phyloP scores from a whole-genome alignment of 2,113 vertebrate species.

The Callopanchax toddi region DNA sequence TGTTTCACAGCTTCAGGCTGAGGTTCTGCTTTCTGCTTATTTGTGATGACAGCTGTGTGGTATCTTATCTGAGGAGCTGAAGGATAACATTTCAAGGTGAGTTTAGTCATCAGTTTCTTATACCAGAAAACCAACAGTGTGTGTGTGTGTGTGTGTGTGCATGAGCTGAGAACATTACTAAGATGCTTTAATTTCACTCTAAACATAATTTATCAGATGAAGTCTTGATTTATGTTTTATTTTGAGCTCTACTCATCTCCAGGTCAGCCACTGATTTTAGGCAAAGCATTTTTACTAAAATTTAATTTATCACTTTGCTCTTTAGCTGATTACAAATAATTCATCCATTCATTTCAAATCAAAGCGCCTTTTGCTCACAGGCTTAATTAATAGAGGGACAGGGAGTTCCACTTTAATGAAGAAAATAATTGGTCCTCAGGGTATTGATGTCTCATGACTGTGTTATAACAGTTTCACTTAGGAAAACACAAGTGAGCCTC shows the following conservation, averaged over 20 bases:
- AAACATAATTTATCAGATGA: not conserved
- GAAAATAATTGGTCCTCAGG: not conserved
- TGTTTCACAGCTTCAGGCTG: not conserved
- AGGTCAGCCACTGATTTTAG: not conserved
- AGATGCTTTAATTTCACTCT: too few relatives aligned
- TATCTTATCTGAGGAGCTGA: slow-evolving; percentile 42
- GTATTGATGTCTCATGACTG: slow-evolving; percentile 13
- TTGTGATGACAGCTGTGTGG: not conserved
- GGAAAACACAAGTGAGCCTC: not conserved
- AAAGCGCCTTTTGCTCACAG: not conserved
- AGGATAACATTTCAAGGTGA: slow-evolving; percentile 51
- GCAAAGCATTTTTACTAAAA: not conserved
- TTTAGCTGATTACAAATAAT: not conserved
- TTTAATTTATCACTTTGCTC: not conserved
- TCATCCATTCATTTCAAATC: not conserved
- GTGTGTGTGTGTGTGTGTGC: not conserved
- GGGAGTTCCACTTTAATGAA: not conserved
- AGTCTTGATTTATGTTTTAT: not conserved
- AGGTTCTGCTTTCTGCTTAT: too few relatives aligned
- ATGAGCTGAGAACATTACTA: too few relatives aligned
- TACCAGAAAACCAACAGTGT: too few relatives aligned
- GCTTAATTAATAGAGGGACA: not conserved
- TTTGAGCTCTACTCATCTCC: not conserved
- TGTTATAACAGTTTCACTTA: not conserved
- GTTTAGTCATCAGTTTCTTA: too few relatives aligned